phyloP scores from a whole-genome alignment of 2,888 invertebrate genomes.

The Cantharis nigra region DNA sequence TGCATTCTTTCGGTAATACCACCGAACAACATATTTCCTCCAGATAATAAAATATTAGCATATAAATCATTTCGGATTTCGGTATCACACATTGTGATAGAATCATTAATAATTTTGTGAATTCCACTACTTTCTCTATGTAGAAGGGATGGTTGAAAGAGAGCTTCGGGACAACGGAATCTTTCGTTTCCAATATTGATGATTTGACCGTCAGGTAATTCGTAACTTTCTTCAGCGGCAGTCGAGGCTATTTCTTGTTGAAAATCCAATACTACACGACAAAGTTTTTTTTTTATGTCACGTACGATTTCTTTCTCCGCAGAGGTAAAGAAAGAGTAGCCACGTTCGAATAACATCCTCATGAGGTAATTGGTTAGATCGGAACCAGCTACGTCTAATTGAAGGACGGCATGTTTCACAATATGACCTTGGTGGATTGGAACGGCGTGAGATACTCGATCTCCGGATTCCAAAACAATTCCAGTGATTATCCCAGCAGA shows the following conservation, averaged over 20 bases:
- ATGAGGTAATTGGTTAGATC: slow-evolving; percentile 64
- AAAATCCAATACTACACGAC: too few relatives aligned
- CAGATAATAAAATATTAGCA: slow-evolving; percentile 92
- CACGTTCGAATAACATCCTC: too few relatives aligned
- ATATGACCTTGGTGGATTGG: slow-evolving; percentile 96
- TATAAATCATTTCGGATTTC: slow-evolving; percentile 94
- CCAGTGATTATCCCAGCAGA: slow-evolving; percentile 96
- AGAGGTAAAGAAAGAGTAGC: too few relatives aligned
- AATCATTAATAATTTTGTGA: slow-evolving; percentile 91
- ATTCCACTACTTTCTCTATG: slow-evolving; percentile 87
- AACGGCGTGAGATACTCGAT: slow-evolving; percentile 94
- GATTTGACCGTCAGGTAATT: slow-evolving; percentile 90
- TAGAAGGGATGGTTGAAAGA: slow-evolving; percentile 92
- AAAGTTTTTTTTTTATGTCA: too few relatives aligned
- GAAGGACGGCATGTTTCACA: slow-evolving; percentile 88
- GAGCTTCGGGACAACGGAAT: slow-evolving; percentile 94
- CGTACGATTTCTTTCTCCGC: too few relatives aligned
- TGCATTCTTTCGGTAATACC: slow-evolving; percentile 93
- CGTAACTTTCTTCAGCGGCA: slow-evolving; percentile 45
- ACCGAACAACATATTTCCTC: slow-evolving; percentile 94
- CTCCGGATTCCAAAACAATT: slow-evolving; percentile 93
- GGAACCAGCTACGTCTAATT: slow-evolving; percentile 90
- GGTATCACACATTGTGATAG: slow-evolving; percentile 97
- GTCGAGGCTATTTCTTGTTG: too few relatives aligned
- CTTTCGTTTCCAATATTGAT: slow-evolving; percentile 92